Conservation (phyloP, 2,797 vertebrate species). For the Alosa sapidissima region DNA sequence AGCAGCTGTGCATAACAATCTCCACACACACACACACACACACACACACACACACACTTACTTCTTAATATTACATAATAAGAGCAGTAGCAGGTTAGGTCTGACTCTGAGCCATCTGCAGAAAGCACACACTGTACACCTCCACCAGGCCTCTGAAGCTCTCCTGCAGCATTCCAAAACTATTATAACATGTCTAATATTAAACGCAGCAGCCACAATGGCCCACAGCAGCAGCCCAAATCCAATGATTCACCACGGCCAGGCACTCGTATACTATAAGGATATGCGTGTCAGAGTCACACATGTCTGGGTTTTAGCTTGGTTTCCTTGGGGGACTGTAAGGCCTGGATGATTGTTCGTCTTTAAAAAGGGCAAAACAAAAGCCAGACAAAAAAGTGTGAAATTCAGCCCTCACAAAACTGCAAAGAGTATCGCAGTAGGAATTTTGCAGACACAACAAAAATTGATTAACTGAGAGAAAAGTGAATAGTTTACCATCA, state of each 20-base stretch:
- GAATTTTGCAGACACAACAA: background rate
- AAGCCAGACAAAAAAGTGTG: background rate
- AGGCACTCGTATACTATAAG: background rate
- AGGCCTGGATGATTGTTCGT: background rate
- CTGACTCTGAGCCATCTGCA: constrained; percentile 4
- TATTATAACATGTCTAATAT: constrained; percentile 24
- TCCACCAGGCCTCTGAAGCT: background rate
- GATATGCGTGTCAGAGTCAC: background rate
- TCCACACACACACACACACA: background rate
- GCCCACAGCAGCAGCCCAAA: background rate
- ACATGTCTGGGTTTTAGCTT: constrained; percentile 3
- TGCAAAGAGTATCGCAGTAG: background rate
- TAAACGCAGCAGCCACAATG: constrained; percentile 5
- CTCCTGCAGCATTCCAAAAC: constrained; percentile 16
- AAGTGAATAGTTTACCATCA: background rate
- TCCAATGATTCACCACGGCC: background rate
- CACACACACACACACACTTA: background rate
- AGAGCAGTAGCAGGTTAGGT: constrained; percentile 37
- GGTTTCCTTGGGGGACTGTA: background rate
- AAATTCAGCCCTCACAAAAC: background rate
- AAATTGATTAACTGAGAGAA: background rate
- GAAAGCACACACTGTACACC: constrained; percentile 22
- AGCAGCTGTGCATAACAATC: background rate
- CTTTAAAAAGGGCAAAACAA: background rate
- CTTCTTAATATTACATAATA: constrained; percentile 41